Conservation (phyloP, 2,888 invertebrate genomes). For the Mythimna loreyi region DNA sequence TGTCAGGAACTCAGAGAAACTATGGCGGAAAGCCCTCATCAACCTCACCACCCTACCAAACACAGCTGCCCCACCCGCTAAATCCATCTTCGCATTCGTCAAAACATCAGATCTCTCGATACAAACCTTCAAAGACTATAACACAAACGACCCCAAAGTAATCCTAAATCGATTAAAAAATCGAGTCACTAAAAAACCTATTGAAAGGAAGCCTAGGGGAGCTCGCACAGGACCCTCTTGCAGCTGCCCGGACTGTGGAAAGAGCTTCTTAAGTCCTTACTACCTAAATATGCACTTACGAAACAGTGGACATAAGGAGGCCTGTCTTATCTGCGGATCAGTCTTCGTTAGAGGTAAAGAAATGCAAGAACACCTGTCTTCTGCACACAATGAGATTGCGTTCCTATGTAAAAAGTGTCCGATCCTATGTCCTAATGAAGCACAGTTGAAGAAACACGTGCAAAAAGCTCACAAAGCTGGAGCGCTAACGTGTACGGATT, state of each 20-base stretch:
- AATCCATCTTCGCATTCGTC: slow-evolving; percentile 78
- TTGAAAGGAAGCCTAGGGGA: slow-evolving; percentile 66
- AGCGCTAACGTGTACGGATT: slow-evolving; percentile 78
- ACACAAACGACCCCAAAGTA: slow-evolving; percentile 70
- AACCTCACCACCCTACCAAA: slow-evolving; percentile 67
- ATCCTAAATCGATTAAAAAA: slow-evolving; percentile 73
- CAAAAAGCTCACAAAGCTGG: slow-evolving; percentile 76
- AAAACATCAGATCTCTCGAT: slow-evolving; percentile 73
- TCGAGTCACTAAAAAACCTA: slow-evolving; percentile 64
- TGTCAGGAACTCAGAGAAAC: slow-evolving; percentile 73
- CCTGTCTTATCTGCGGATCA: slow-evolving; percentile 78
- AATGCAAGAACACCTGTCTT: slow-evolving; percentile 76
- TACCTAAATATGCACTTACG: slow-evolving; percentile 79
- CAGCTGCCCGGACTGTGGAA: slow-evolving; percentile 81
- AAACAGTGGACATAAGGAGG: slow-evolving; percentile 84
- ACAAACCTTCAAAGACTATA: slow-evolving; percentile 75
- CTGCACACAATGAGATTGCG: slow-evolving; percentile 71
- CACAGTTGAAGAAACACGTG: slow-evolving; percentile 72
- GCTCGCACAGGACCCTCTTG: slow-evolving; percentile 75
- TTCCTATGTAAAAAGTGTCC: slow-evolving; percentile 80
- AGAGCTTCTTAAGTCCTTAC: slow-evolving; percentile 78
- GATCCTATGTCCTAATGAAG: slow-evolving; percentile 69
- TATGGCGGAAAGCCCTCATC: slow-evolving; percentile 77
- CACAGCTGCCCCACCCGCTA: slow-evolving; percentile 56
- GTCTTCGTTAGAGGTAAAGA: slow-evolving; percentile 74